These are phyloP conservation scores for Tichodroma muraria DNA, from an alignment of 2,113 vertebrate species.

Conservation along the genomic window DNA sequence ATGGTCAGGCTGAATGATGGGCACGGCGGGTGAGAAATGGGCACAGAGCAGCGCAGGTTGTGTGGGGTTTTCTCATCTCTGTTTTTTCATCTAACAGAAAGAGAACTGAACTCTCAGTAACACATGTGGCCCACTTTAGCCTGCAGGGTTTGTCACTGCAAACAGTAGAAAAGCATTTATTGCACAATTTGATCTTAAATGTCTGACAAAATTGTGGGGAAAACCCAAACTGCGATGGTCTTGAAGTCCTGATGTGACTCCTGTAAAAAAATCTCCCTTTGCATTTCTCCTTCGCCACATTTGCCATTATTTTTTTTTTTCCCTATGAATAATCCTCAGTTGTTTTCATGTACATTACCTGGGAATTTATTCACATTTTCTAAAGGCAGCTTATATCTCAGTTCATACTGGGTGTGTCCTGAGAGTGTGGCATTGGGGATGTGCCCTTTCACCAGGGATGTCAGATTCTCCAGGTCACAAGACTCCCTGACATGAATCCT, in stretches of 20 bases:
- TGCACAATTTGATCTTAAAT: neutral
- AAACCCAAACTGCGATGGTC: accelerated
- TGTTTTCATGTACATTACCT: conserved; percentile 64
- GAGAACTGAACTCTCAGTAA: neutral
- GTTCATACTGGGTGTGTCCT: conserved; percentile 75
- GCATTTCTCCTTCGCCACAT: neutral
- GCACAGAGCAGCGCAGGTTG: accelerated
- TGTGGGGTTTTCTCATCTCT: neutral
- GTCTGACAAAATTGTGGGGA: neutral
- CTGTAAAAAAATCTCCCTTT: neutral
- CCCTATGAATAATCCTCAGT: neutral
- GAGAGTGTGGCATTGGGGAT: conserved; percentile 79
- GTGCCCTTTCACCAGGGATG: conserved; percentile 72
- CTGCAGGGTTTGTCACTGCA: neutral
- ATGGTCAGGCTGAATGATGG: neutral
- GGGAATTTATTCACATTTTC: conserved; percentile 83
- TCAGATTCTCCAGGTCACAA: conserved; percentile 71
- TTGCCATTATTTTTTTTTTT: neutral
- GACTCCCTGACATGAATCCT: conserved; percentile 80
- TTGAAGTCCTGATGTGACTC: neutral
- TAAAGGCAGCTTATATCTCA: conserved; percentile 85
- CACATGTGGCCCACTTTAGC: neutral
- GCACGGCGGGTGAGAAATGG: accelerated
- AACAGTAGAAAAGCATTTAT: neutral
- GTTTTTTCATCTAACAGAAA: neutral